A percentile compares a stretch with the other conserved stretches of the same genome.
phyloP scores from a whole-genome alignment of 2,888 invertebrate genomes.

The Nasonovia ribisnigri region DNA sequence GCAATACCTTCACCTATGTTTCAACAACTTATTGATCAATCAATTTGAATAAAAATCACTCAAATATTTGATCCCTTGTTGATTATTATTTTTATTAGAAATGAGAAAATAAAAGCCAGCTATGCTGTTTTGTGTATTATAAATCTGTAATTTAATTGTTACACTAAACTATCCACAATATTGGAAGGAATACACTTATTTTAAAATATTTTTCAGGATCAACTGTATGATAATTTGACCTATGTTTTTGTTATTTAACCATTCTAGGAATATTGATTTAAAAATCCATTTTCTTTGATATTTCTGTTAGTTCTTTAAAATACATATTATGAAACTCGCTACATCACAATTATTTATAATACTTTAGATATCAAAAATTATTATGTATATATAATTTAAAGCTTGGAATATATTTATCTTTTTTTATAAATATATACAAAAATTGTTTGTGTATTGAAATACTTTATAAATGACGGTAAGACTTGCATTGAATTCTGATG shows the following conservation, averaged over 20 bases:
- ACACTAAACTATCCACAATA: not conserved
- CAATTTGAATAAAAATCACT: constrained; percentile 7
- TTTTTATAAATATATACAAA: not conserved
- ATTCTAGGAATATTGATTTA: not conserved
- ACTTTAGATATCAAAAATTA: not conserved
- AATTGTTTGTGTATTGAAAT: not conserved
- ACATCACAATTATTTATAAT: not conserved
- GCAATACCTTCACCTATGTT: not conserved
- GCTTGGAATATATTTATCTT: constrained; percentile 5
- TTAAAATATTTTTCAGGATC: not conserved
- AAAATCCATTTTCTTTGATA: not conserved
- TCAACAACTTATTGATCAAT: constrained; percentile 18
- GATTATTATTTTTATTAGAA: not conserved
- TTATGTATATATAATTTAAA: not conserved
- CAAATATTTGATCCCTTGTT: not conserved
- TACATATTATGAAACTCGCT: not conserved
- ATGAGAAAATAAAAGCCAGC: not conserved
- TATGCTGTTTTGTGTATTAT: not conserved
- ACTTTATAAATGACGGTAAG: not conserved
- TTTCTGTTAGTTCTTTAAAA: not conserved
- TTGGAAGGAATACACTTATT: not conserved
- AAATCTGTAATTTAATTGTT: constrained; percentile 24
- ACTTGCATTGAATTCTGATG: not conserved
- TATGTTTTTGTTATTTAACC: not conserved
- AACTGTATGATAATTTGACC: not conserved